Evolutionary conservation across 2,113 vertebrate species (phyloP).

Genomic region (Chionodraco myersi): DNA sequence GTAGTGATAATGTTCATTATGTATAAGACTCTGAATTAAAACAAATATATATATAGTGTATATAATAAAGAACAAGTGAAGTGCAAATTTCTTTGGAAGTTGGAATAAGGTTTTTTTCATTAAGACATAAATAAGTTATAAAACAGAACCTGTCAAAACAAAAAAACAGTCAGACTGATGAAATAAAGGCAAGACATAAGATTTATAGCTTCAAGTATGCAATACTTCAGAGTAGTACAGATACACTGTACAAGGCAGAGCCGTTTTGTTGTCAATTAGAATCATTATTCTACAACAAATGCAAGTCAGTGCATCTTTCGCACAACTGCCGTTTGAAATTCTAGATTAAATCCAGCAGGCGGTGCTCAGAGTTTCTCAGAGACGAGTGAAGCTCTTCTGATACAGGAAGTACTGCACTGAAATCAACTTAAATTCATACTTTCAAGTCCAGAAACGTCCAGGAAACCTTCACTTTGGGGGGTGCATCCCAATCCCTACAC

Average conservation of each 20-base stretch:
- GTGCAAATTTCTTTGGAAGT: constrained; percentile 99
- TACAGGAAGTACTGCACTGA: constrained; percentile 33
- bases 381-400: constrained; percentile 28
- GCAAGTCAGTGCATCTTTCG: background rate
- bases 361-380: constrained; percentile 21
- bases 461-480: constrained; percentile 5
- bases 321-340: constrained; percentile 42
- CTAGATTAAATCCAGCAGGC: constrained; percentile 54
- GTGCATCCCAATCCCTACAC: constrained; percentile 24
- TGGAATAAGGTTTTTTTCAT: constrained; percentile 87
- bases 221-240: constrained; percentile 73
- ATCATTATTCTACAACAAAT: constrained; percentile 4
- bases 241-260: constrained; percentile 48
- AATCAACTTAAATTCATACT: constrained; percentile 31
- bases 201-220: constrained; percentile 94
- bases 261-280: constrained; percentile 43
- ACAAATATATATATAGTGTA: constrained; percentile 72
- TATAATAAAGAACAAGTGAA: constrained; percentile 75
- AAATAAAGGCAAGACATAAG: constrained; percentile 88
- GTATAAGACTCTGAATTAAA: constrained; percentile 81
- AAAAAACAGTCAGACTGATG: constrained; percentile 76
- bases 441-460: constrained; percentile 45
- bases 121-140: constrained; percentile 88
- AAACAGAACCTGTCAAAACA: constrained; percentile 81
- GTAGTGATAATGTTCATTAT: constrained; percentile 68